These are phyloP conservation scores for Troides helena DNA, from an alignment of 2,888 invertebrate species.

Conservation along the genomic window DNA sequence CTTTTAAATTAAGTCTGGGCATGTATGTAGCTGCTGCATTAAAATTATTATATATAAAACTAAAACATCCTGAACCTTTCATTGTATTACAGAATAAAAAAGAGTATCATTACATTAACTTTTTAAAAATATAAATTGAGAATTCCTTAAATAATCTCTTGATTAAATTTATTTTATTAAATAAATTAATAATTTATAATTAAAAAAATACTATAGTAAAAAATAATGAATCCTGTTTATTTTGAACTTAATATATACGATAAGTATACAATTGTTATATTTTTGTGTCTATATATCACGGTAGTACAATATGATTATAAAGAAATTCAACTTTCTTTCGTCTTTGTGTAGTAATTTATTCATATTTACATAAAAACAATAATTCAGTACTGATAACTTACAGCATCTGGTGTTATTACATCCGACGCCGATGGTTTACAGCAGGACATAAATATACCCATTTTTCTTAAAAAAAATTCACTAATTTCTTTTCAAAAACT, in stretches of 20 bases:
- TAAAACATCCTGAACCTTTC: too few relatives aligned
- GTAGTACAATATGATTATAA: neutral
- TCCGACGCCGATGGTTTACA: slow-evolving; percentile 79
- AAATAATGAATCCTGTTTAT: too few relatives aligned
- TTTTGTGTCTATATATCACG: neutral
- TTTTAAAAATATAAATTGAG: too few relatives aligned
- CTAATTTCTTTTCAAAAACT: neutral
- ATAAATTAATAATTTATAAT: too few relatives aligned
- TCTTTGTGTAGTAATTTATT: neutral
- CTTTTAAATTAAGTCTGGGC: too few relatives aligned
- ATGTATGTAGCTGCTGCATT: too few relatives aligned
- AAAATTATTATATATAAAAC: too few relatives aligned
- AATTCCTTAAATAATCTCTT: too few relatives aligned
- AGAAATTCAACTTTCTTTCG: neutral
- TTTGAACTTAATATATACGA: neutral
- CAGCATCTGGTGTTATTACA: slow-evolving; percentile 79
- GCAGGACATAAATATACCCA: slow-evolving; percentile 78
- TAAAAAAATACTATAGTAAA: too few relatives aligned
- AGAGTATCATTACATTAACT: too few relatives aligned
- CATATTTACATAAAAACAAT: neutral
- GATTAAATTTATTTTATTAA: too few relatives aligned
- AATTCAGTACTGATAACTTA: slow-evolving; percentile 51
- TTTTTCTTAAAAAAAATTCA: slow-evolving; percentile 39
- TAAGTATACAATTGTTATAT: neutral
- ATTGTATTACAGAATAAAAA: too few relatives aligned